Conservation (phyloP, 2,888 invertebrate species). For the Himalopsyche kuldschensis region DNA sequence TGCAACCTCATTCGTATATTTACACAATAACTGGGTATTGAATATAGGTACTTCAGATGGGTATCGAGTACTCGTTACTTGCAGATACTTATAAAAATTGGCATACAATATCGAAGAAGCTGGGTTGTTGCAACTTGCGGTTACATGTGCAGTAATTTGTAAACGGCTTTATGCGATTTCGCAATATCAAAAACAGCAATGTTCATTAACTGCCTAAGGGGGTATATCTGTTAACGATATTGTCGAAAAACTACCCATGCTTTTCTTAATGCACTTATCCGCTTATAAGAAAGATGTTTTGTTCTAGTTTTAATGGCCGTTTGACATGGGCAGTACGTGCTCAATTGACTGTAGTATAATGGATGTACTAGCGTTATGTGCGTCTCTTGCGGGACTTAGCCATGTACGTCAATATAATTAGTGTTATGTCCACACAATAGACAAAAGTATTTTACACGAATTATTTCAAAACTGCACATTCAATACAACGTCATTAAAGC, state of each 20-base stretch:
- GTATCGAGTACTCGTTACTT: too few species aligned
- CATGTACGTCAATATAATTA: too few species aligned
- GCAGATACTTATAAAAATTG: neutral
- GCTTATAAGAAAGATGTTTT: neutral
- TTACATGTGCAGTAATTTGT: neutral
- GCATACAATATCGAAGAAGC: neutral
- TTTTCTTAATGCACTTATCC: neutral
- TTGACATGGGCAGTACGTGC: neutral
- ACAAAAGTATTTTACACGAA: too few species aligned
- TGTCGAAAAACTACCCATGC: neutral
- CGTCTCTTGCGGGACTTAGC: too few species aligned
- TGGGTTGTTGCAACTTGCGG: neutral
- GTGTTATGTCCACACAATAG: too few species aligned
- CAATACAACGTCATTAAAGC: too few species aligned
- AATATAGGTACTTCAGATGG: too few species aligned
- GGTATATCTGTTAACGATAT: neutral
- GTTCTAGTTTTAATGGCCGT: neutral
- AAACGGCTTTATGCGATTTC: neutral
- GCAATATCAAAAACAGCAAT: neutral
- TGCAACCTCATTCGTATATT: too few species aligned
- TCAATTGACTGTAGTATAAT: neutral
- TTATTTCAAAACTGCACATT: too few species aligned
- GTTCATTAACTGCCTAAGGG: neutral
- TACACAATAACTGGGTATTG: too few species aligned
- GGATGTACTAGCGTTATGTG: too few species aligned